Conservation (phyloP, 2,113 vertebrate species). For the Mola mola region DNA sequence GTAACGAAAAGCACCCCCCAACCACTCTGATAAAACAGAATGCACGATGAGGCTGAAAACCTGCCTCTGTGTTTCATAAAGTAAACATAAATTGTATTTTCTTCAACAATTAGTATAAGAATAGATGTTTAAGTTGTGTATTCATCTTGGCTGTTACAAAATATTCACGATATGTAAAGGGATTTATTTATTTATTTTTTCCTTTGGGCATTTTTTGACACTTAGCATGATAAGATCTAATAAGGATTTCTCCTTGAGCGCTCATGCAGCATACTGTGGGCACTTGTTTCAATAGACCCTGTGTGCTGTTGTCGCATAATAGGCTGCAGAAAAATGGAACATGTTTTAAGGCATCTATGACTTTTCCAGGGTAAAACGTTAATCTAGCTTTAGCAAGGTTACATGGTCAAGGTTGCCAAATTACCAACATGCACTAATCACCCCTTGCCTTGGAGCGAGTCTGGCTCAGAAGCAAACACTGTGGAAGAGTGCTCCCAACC, state of each 20-base stretch:
- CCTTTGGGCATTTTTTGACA: slow-evolving; percentile 58
- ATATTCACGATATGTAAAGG: slow-evolving; percentile 39
- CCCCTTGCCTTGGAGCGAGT: slow-evolving; percentile 70
- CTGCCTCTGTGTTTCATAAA: too few species aligned
- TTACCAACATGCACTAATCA: slow-evolving; percentile 78
- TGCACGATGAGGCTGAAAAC: too few species aligned
- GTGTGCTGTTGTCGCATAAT: slow-evolving; percentile 66
- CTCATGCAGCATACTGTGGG: slow-evolving; percentile 53
- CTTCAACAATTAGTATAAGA: too few species aligned
- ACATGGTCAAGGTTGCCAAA: slow-evolving; percentile 81
- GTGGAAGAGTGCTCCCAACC: slow-evolving; percentile 64
- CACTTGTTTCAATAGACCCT: slow-evolving; percentile 71
- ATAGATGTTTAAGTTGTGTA: slow-evolving; percentile 2
- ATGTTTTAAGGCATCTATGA: slow-evolving; percentile 79
- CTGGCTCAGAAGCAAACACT: slow-evolving; percentile 70
- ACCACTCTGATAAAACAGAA: too few species aligned
- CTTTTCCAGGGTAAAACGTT: slow-evolving; percentile 77
- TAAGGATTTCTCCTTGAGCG: slow-evolving; percentile 75
- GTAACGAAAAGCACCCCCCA: too few species aligned
- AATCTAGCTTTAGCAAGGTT: slow-evolving; percentile 81
- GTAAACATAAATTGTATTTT: too few species aligned
- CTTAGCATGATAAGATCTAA: slow-evolving; percentile 72
- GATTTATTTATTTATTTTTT: slow-evolving; percentile 23
- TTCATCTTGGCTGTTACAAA: slow-evolving; percentile 6
- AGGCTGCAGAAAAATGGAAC: slow-evolving; percentile 71